Evolutionary conservation across 2,888 invertebrate genomes (phyloP).

Genomic region (Aporophyla nigra): DNA sequence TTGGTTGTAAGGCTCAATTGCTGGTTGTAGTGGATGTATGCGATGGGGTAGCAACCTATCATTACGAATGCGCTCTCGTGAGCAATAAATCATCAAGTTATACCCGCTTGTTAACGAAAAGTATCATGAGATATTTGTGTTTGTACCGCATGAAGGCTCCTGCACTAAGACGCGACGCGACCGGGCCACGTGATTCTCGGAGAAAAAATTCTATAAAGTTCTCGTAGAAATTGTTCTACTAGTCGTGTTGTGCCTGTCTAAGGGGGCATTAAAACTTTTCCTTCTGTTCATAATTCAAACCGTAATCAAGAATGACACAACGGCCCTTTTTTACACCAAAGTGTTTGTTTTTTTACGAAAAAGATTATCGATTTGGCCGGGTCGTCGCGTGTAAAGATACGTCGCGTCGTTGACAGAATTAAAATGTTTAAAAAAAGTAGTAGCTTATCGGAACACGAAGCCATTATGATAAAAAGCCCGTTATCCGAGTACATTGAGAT

Average conservation of each 20-base stretch:
- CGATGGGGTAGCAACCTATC: slow-evolving; percentile 56
- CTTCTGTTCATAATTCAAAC: neutral
- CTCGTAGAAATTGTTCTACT: neutral
- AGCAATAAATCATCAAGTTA: slow-evolving; percentile 60
- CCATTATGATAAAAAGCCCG: slow-evolving; percentile 82
- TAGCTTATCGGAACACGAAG: slow-evolving; percentile 83
- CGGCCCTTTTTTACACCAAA: neutral
- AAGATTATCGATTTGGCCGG: slow-evolving; percentile 63
- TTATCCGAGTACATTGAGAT: slow-evolving; percentile 72
- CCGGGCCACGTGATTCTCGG: neutral
- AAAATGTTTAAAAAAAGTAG: slow-evolving; percentile 73
- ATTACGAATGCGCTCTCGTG: slow-evolving; percentile 63
- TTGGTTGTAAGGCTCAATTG: slow-evolving; percentile 43
- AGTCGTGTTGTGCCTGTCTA: neutral
- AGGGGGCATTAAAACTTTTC: neutral
- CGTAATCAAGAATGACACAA: slow-evolving; percentile 14
- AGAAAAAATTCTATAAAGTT: neutral
- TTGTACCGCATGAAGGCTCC: neutral
- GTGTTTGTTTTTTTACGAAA: slow-evolving; percentile 20
- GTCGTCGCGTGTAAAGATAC: slow-evolving; percentile 71
- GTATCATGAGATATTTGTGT: slow-evolving; percentile 51
- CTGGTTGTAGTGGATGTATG: slow-evolving; percentile 46
- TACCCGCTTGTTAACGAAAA: slow-evolving; percentile 53
- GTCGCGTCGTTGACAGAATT: slow-evolving; percentile 70
- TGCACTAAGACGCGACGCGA: neutral